These are phyloP conservation scores for Chalcosyrphus nemorum DNA, from an alignment of 2,888 invertebrate species.

Conservation along the genomic window DNA sequence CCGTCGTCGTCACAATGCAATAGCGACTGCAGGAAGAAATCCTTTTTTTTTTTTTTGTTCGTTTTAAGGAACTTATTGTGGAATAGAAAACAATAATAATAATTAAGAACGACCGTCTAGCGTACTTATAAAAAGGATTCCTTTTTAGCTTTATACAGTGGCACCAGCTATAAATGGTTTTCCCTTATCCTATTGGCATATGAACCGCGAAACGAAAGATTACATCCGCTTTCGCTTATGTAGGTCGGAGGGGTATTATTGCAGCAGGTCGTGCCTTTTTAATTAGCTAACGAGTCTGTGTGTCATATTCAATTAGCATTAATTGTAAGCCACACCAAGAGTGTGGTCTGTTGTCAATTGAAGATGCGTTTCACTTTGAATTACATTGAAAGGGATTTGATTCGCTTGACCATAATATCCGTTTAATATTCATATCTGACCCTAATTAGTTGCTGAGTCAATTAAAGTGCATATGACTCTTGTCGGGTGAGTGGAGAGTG, in stretches of 20 bases:
- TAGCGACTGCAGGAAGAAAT: slow-evolving; percentile 36
- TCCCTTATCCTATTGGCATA: background rate
- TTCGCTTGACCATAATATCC: background rate
- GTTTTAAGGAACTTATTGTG: background rate
- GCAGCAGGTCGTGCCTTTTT: background rate
- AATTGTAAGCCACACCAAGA: slow-evolving; percentile 9
- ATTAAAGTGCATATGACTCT: no score
- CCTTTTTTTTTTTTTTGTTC: background rate
- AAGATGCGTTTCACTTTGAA: background rate
- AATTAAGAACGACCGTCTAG: slow-evolving; percentile 38
- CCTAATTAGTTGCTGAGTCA: slow-evolving; percentile 1
- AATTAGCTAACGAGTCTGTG: slow-evolving; percentile 1
- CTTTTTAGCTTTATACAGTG: no score
- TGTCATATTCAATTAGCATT: slow-evolving; percentile 31
- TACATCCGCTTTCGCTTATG: background rate
- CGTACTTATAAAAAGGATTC: background rate
- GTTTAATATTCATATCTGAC: background rate
- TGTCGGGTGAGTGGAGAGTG: no score
- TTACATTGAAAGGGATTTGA: background rate
- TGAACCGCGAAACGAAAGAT: background rate
- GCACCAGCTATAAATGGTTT: background rate
- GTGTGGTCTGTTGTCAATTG: slow-evolving; percentile 6
- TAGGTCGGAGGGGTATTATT: background rate
- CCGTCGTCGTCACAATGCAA: slow-evolving; percentile 7
- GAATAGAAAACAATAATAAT: slow-evolving; percentile 27